A percentile compares a stretch with the other conserved stretches of the same genome.
These are phyloP conservation scores for Oriolus oriolus DNA, from an alignment of 2,113 vertebrate genomes.

Conservation along the genomic window DNA sequence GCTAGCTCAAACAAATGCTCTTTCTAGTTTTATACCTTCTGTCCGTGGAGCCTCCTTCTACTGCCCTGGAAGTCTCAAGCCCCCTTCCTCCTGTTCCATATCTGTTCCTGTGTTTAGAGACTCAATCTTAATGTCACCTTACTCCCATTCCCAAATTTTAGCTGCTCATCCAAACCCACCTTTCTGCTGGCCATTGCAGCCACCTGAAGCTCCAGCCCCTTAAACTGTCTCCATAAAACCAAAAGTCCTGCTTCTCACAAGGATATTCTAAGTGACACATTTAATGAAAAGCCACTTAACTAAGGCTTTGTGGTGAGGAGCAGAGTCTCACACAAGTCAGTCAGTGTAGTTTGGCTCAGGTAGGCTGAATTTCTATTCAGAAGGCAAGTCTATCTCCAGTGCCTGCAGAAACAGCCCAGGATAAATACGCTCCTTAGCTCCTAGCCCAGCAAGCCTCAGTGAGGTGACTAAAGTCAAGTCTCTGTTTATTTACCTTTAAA, in stretches of 20 bases:
- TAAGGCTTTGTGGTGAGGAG: background rate
- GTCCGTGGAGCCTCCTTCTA: background rate
- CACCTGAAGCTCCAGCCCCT: background rate
- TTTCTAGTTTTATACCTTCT: background rate
- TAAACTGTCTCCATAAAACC: background rate
- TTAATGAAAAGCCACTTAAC: background rate
- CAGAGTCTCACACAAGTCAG: background rate
- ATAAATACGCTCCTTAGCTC: background rate
- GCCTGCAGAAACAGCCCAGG: background rate
- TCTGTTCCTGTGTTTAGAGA: background rate
- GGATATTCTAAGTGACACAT: background rate
- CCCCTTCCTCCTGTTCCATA: background rate
- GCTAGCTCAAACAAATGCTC: background rate
- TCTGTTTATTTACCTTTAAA: background rate
- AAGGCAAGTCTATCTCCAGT: background rate
- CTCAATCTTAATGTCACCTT: background rate
- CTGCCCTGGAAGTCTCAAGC: background rate
- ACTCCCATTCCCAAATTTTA: background rate
- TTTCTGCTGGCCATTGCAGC: background rate
- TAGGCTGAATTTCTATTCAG: background rate
- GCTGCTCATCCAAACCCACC: background rate
- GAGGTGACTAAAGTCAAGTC: background rate
- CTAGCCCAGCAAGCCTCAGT: background rate
- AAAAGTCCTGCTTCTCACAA: background rate
- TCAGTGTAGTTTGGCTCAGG: background rate